These are phyloP conservation scores for Sebastes matsubarae DNA, from an alignment of 2,797 vertebrate genomes.

Conservation along the genomic window DNA sequence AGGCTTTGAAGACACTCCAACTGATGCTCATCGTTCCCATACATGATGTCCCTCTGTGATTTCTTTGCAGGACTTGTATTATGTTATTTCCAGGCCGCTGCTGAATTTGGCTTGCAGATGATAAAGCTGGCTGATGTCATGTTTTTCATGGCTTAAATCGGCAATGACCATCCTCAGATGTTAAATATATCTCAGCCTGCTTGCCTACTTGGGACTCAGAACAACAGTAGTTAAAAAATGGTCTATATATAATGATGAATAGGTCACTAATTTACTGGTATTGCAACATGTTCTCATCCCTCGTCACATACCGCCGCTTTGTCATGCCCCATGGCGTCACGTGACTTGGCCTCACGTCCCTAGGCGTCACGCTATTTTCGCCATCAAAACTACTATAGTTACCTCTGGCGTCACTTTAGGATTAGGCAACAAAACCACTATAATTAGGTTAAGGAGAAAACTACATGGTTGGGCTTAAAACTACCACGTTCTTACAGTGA, in stretches of 20 bases:
- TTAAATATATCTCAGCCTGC: conserved; percentile 20
- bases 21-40: conserved; percentile 34
- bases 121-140: conserved; percentile 41
- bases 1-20: conserved; percentile 40
- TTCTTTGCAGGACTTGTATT: conserved; percentile 27
- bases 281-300: too few species aligned
- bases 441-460: too few species aligned
- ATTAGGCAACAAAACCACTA: too few species aligned
- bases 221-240: conserved; percentile 27
- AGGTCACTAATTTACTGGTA: background rate
- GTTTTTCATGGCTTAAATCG: conserved; percentile 47
- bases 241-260: background rate
- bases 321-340: too few species aligned
- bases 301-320: too few species aligned
- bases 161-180: conserved; percentile 36
- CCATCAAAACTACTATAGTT: too few species aligned
- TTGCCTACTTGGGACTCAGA: conserved; percentile 21
- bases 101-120: conserved; percentile 26
- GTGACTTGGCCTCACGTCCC: too few species aligned
- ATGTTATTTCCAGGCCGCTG: conserved; percentile 46
- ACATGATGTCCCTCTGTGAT: conserved; percentile 24
- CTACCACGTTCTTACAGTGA: accelerated
- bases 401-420: too few species aligned
- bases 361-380: too few species aligned
- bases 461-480: too few species aligned